phyloP scores from a whole-genome alignment of 2,113 vertebrate genomes.

The Dascyllus trimaculatus region DNA sequence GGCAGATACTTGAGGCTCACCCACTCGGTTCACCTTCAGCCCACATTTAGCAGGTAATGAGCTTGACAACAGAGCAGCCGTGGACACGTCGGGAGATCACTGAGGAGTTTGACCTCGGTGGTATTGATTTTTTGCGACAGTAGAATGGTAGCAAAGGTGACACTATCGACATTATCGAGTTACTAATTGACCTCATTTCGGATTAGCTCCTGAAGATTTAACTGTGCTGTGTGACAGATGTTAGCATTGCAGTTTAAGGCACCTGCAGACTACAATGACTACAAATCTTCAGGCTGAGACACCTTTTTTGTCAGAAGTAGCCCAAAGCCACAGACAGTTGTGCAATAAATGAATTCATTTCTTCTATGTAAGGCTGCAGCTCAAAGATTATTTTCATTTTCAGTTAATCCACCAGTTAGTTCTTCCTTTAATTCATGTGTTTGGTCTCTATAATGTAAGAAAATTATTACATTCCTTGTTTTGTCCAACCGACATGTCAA shows the following conservation, averaged over 20 bases:
- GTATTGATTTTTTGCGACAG: constrained; percentile 42
- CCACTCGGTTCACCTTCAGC: constrained; percentile 56
- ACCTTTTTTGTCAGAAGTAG: too few relatives aligned
- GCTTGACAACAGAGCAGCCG: constrained; percentile 44
- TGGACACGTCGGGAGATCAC: constrained; percentile 34
- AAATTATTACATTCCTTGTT: too few relatives aligned
- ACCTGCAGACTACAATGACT: not conserved
- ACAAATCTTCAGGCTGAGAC: too few relatives aligned
- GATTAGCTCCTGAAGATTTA: not conserved
- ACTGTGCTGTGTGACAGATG: not conserved
- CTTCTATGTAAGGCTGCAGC: too few relatives aligned
- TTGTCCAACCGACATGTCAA: too few relatives aligned
- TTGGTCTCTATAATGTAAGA: too few relatives aligned
- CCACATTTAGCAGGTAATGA: constrained; percentile 65
- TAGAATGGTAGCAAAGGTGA: constrained; percentile 23
- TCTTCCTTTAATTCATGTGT: too few relatives aligned
- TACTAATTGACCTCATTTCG: constrained; percentile 29
- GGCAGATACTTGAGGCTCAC: constrained; percentile 53
- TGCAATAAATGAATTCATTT: too few relatives aligned
- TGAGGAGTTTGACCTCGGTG: constrained; percentile 25
- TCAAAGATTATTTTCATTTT: too few relatives aligned
- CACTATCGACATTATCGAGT: constrained; percentile 22
- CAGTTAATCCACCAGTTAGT: too few relatives aligned
- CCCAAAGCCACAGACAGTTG: too few relatives aligned
- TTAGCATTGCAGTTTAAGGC: not conserved